Evolutionary conservation across 2,888 invertebrate species (phyloP), one percentile per base, ranked within the genome.

Genomic region (Nasonia oneida): DNA sequence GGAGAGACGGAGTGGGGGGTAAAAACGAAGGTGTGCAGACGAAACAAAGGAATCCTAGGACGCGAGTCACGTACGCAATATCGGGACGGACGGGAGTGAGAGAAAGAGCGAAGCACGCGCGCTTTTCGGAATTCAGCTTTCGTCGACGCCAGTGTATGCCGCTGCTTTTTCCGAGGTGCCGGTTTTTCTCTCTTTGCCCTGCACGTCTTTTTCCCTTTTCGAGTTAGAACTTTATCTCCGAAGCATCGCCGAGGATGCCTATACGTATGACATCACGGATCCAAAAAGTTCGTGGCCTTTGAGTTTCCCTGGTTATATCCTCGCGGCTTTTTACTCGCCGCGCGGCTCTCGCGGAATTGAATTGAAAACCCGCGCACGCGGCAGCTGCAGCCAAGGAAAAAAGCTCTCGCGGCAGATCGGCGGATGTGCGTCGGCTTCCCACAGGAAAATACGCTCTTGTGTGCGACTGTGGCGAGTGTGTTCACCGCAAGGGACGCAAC

Each of bases 21-120:
- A 84, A 42, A 29, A 29, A 71, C 15, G 61, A 57, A 12, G 61
- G 37, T 12, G 77, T 23, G 10, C n/a, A n/a, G 18, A 10, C 37
- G 50, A 67, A 39, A 70, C 64, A 75, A 53, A 81, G 33, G 80
- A 80, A 67, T 85, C 29, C 50, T 53, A 53, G 82, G 47, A 74
- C 61, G 76, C 83, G 76, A 86, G 83, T 86, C 86, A 86, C 86
- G 86, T 83, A 75, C 76, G 42, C 18, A 29, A 39, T 53, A 75
- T 84, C 74, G 47, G 74, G 23, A 61, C n/a, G 57, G 57, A 75
- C 50, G 82, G 37, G 1, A 3, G 4, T 4, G 37, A 78, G 67
- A 18, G 67, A 74, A 79, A 78, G 75, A 74, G 67, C 73, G 50
- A 42, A 61, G 23, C 74, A 75, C 18, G 18, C 57, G 10, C 78